Evolutionary conservation across 1,140 invertebrate species (phyloP), one percentile per base, ranked within the genome.

Genomic region (Ditylenchus dipsaci): DNA sequence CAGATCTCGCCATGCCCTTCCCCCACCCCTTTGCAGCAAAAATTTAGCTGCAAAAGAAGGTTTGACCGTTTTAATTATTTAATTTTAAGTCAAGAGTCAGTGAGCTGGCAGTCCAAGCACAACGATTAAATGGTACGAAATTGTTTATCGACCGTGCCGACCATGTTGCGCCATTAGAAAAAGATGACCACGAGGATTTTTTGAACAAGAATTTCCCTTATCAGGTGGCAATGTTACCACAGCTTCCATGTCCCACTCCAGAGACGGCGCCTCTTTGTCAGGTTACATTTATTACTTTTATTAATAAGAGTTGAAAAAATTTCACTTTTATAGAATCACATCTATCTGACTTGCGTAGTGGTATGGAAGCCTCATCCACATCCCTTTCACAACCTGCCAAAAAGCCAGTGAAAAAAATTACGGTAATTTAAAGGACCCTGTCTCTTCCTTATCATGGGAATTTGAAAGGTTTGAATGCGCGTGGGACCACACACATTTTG

Each of bases 111-210:
- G 86, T 88, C 62, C 90, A 94, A 82, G 91, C 93, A 17, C 91
- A 95, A 88, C 89, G 89, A 84, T 87, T 88, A 9, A 89, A 95
- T 86, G 91, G 92, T 59, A 91, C 87, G 43, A 92, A 94, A 88
- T 91, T 96, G 1, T 65, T 83, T n/a, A 67, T 81, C 58, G 79
- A 81, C 26, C 19, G 59, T 19, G 3, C 59, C 3, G 59, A 72
- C 45, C 68, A 60, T 17, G 13, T 33, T 15, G 47, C 66, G 1
- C 71, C 78, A 23, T 27, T 59, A n/a, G 26, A 27, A 11, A 53
- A 68, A 13, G 42, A 64, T 33, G 64, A 76, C 21, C 45, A 78
- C 42, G 64, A 63, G 19, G 77, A 78, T 61, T 79, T 79, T 79
- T 79, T 58, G 65, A 47, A 71, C 59, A 61, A 43, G 29, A 30